Conservation (phyloP, 2,888 invertebrate species). For the Augochlorella aurata region DNA sequence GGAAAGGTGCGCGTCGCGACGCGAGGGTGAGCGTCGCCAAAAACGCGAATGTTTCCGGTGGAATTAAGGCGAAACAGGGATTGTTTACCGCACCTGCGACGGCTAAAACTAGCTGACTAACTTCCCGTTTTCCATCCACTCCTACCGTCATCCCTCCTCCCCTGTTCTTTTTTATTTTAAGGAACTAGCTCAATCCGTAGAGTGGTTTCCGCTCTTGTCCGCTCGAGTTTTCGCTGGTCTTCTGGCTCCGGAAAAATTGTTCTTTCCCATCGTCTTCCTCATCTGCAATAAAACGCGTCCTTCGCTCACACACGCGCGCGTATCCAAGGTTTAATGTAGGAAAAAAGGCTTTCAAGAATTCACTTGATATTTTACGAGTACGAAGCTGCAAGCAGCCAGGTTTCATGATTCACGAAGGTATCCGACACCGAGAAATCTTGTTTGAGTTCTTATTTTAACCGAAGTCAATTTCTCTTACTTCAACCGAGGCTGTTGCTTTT, state of each 20-base stretch:
- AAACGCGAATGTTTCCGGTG: constrained; percentile 41
- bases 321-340: constrained; percentile 29
- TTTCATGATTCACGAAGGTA: constrained; percentile 15
- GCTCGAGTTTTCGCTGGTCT: constrained; percentile 46
- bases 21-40: constrained; percentile 15
- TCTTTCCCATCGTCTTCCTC: constrained; percentile 28
- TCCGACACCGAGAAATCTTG: constrained; percentile 8
- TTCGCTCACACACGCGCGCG: neutral
- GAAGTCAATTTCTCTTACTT: neutral
- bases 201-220: constrained; percentile 56
- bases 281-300: constrained; percentile 28
- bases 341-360: constrained; percentile 1
- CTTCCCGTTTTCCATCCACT: constrained; percentile 39
- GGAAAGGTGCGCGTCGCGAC: neutral
- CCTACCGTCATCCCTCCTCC: neutral
- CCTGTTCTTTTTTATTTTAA: constrained; percentile 24
- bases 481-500: neutral
- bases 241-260: constrained; percentile 45
- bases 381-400: neutral
- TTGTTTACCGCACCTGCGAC: constrained; percentile 59
- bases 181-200: constrained; percentile 49
- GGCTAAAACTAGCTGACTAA: constrained; percentile 47
- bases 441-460: neutral
- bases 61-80: constrained; percentile 54
- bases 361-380: constrained; percentile 33